Evolutionary conservation across 2,888 invertebrate genomes (phyloP), one percentile per base, ranked within the genome.

Genomic region (Megamerina dolium): DNA sequence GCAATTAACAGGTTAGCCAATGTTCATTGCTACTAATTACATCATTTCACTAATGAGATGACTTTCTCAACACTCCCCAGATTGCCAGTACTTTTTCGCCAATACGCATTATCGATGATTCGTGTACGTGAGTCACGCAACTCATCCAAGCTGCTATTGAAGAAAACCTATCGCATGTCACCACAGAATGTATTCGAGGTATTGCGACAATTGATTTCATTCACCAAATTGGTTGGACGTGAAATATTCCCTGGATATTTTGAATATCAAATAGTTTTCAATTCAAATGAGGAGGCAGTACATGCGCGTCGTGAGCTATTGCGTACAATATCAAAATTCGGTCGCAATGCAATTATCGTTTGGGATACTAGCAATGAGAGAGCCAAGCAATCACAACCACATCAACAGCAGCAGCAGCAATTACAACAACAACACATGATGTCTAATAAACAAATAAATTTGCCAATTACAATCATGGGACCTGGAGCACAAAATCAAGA

Each of bases 271-370:
- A 53, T 67, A 1, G 32, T 50, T 1, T 67, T 62, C 44, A 52
- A 54, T 5, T 65, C 60, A 30, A 67, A 64, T 21, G 57, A 60
- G 2, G 51, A 54, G 10, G 68, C 68, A 1, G 58, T 61, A 3
- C 40, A 45, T 14, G 67, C 57, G 0, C 53, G 60, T 12, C 50
- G 56, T 2, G 21, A 34, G 5, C 46, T 57, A 2, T 29, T 56
- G 2, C 47, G 51, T 10, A 50, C 52, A 0, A 52, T 56, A 10
- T 16, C 51, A 5, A 35, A 46, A 18, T 58, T 59, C 40, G 59
- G 59, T 1, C 44, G 37, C 14, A 43, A 53, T n/a, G 58, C 59
- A 0, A 43, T 48, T 5, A 31, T 58, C 3, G 36, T 52, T 0
- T 59, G 59, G 59, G 58, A 58, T 33, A 44, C 37, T 10, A 32